phyloP scores from a whole-genome alignment of 1,140 invertebrate genomes.

The Mylabris phalerata region DNA sequence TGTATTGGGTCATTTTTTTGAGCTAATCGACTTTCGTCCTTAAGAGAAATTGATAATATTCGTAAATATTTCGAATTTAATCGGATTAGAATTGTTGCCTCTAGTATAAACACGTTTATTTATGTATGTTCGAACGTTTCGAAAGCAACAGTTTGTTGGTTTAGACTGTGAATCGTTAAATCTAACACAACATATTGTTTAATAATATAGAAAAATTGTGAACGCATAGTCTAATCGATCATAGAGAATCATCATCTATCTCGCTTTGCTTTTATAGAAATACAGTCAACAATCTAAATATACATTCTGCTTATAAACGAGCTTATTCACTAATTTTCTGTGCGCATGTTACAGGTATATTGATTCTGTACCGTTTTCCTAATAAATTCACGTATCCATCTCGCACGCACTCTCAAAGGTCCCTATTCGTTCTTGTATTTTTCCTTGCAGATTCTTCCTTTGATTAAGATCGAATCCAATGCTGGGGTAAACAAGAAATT shows the following conservation, averaged over 20 bases:
- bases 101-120: background rate
- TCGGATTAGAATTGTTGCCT: constrained; percentile 8
- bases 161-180: constrained; percentile 3
- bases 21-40: background rate
- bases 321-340: constrained; percentile 17
- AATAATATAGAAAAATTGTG: background rate
- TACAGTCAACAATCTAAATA: constrained; percentile 14
- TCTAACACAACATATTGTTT: background rate
- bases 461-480: background rate
- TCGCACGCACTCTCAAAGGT: constrained; percentile 4
- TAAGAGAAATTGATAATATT: constrained; percentile 1
- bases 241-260: background rate
- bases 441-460: constrained; percentile 1
- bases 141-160: constrained; percentile 12
- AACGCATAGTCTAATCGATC: constrained; percentile 6
- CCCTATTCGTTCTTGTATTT: background rate
- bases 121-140: constrained; percentile 7
- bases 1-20: too few species aligned
- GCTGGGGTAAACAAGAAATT: too few species aligned
- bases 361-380: constrained; percentile 14
- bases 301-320: constrained; percentile 13
- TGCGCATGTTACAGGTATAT: constrained; percentile 17
- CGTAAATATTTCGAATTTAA: constrained; percentile 10
- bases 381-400: constrained; percentile 8
- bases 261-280: background rate